A percentile compares a stretch with the other conserved stretches of the same genome.
These are phyloP conservation scores for Acomys russatus DNA, from an alignment of 2,797 vertebrate species.

Conservation along the genomic window DNA sequence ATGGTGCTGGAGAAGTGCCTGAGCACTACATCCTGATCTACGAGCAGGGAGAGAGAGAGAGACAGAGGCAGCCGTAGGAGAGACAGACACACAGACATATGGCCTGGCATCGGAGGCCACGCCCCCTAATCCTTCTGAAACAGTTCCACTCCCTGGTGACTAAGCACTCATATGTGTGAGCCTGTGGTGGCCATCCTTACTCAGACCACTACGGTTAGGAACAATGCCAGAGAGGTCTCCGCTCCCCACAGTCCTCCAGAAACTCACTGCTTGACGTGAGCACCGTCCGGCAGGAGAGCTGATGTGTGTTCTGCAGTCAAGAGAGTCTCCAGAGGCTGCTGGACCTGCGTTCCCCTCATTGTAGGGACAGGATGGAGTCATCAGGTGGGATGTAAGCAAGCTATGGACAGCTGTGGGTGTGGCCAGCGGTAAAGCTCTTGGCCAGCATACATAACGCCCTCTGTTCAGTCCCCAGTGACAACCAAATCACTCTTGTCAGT, in stretches of 20 bases:
- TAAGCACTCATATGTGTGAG: background rate
- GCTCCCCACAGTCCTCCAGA: background rate
- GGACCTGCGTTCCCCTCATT: background rate
- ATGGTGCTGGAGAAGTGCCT: background rate
- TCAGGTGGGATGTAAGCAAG: background rate
- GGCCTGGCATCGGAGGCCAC: background rate
- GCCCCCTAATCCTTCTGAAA: background rate
- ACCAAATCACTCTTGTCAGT: background rate
- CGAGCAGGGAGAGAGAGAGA: too few species aligned
- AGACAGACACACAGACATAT: background rate
- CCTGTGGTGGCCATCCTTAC: background rate
- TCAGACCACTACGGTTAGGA: background rate
- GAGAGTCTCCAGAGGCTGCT: background rate
- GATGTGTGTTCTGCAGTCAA: background rate
- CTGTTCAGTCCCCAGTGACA: background rate
- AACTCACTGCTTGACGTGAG: constrained; percentile 23
- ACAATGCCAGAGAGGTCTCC: constrained; percentile 38
- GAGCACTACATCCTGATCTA: background rate
- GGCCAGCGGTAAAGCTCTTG: background rate
- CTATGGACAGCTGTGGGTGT: background rate
- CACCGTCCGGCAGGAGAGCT: background rate
- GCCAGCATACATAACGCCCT: background rate
- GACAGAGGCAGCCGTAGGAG: background rate
- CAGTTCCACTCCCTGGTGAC: too few species aligned
- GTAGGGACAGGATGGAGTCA: background rate